phyloP scores from a whole-genome alignment of 1,140 invertebrate species.

The Idris sp. region DNA sequence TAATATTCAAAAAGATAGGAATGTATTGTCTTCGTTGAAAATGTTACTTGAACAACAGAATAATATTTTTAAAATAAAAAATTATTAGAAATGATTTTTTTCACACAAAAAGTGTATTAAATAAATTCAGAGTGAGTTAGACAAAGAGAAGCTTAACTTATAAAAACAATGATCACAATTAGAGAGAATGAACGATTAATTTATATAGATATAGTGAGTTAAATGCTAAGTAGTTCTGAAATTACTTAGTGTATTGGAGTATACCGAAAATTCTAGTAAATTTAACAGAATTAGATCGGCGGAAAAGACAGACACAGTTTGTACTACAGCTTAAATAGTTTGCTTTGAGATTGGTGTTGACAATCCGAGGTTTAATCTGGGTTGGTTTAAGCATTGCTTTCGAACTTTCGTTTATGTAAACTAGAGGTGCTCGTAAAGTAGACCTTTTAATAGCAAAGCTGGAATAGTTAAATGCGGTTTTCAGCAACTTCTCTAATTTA shows the following conservation, averaged over 20 bases:
- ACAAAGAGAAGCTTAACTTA: too few species aligned
- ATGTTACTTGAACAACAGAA: too few species aligned
- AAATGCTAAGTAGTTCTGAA: constrained; percentile 57
- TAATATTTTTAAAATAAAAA: too few species aligned
- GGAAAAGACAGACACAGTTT: constrained; percentile 58
- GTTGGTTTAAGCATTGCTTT: constrained; percentile 62
- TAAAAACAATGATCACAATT: constrained; percentile 9
- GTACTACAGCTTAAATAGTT: constrained; percentile 60
- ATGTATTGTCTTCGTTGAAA: too few species aligned
- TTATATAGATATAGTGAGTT: constrained; percentile 37
- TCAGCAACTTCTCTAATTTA: constrained; percentile 33
- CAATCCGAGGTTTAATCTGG: constrained; percentile 60
- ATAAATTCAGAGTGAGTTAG: too few species aligned
- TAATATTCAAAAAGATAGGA: too few species aligned
- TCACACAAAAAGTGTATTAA: too few species aligned
- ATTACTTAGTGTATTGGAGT: constrained; percentile 54
- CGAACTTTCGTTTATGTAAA: constrained; percentile 62
- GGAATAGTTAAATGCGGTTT: constrained; percentile 43
- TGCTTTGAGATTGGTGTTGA: constrained; percentile 62
- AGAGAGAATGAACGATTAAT: constrained; percentile 24
- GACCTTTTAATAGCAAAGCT: constrained; percentile 55
- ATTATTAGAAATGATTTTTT: too few species aligned
- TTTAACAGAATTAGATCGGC: constrained; percentile 58
- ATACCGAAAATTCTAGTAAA: constrained; percentile 55
- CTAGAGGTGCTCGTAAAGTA: constrained; percentile 47